phyloP scores from a whole-genome alignment of 2,113 vertebrate species.

The Lophochroa leadbeateri region DNA sequence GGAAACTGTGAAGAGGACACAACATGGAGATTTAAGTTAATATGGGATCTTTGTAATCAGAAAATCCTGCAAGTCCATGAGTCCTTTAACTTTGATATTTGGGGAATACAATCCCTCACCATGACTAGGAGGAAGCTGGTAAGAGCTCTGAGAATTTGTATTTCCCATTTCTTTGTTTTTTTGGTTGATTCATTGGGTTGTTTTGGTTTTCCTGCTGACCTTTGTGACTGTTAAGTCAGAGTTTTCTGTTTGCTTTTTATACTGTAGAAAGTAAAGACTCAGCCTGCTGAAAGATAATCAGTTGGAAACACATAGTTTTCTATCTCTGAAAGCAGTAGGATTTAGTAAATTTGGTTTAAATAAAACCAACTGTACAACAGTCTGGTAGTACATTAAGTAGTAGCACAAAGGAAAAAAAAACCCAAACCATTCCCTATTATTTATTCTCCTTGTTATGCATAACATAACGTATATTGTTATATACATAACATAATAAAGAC shows the following conservation, averaged over 20 bases:
- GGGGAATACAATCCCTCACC: not conserved
- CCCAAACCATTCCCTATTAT: not conserved
- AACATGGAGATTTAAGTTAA: not conserved
- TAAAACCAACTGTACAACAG: not conserved
- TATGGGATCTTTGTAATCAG: not conserved
- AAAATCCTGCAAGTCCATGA: not conserved
- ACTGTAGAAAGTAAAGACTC: not conserved
- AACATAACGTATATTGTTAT: not conserved
- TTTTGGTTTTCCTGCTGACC: not conserved
- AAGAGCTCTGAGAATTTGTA: not conserved
- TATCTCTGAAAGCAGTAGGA: not conserved
- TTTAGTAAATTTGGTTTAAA: not conserved
- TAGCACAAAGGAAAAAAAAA: not conserved
- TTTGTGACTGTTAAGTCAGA: not conserved
- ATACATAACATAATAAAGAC: not conserved
- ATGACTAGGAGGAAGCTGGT: not conserved
- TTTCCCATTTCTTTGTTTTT: not conserved
- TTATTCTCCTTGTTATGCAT: not conserved
- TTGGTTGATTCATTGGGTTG: rapidly evolving
- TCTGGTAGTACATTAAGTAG: not conserved
- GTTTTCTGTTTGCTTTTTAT: not conserved
- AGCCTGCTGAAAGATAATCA: not conserved
- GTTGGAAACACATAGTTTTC: not conserved
- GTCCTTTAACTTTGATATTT: not conserved
- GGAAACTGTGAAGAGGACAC: not conserved